Percentiles rank a stretch among this genome's conserved stretches.
Evolutionary conservation across 1,140 invertebrate genomes (phyloP).

Genomic region (Harlomillsia oculata): DNA sequence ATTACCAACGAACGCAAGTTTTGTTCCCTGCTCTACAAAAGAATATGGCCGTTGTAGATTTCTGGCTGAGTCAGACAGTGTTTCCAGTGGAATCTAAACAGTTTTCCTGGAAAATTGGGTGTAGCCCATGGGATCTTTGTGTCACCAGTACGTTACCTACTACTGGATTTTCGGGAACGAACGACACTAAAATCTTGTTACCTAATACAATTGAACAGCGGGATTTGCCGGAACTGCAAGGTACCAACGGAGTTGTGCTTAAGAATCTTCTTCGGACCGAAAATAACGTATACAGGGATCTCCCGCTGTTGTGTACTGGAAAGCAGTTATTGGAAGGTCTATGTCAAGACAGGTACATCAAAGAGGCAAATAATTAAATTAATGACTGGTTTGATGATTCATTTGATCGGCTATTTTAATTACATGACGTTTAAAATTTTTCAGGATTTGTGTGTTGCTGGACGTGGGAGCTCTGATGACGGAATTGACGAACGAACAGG

Average conservation of each 20-base stretch:
- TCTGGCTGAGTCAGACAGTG: conserved; percentile 19
- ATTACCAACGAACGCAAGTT: not conserved
- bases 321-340: conserved; percentile 13
- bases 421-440: too few relatives aligned
- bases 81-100: conserved; percentile 24
- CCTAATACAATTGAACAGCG: conserved; percentile 19
- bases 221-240: conserved; percentile 14
- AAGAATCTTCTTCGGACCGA: conserved; percentile 12
- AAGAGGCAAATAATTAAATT: not conserved
- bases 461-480: conserved; percentile 32
- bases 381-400: too few relatives aligned
- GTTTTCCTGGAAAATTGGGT: conserved; percentile 19
- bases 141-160: conserved; percentile 1
- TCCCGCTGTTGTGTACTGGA: conserved; percentile 2
- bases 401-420: too few relatives aligned
- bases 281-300: conserved; percentile 10
- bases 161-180: conserved; percentile 29
- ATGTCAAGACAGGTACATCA: too few relatives aligned
- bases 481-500: conserved; percentile 23
- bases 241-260: conserved; percentile 16
- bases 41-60: conserved; percentile 7
- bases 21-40: conserved; percentile 13
- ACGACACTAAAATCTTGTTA: conserved; percentile 20
- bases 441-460: conserved; percentile 16
- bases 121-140: conserved; percentile 25